Conservation (phyloP, 2,888 invertebrate genomes). For the Lithosia quadra region DNA sequence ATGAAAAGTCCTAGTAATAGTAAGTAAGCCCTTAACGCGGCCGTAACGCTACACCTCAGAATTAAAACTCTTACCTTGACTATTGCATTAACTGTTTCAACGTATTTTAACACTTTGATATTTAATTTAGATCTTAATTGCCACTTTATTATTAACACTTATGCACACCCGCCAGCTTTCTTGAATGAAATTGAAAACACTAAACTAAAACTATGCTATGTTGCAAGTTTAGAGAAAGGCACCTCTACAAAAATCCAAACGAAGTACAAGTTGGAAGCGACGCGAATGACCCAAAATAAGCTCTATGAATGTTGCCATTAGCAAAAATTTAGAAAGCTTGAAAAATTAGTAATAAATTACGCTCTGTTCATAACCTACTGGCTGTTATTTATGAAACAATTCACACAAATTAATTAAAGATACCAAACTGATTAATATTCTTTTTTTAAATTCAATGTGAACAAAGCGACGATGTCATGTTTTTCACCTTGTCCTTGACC, state of each 20-base stretch:
- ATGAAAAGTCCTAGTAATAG: constrained; percentile 82
- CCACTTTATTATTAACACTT: constrained; percentile 71
- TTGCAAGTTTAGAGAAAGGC: constrained; percentile 87
- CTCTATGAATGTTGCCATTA: constrained; percentile 81
- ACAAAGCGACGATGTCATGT: constrained; percentile 23
- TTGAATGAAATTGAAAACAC: constrained; percentile 82
- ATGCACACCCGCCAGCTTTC: constrained; percentile 87
- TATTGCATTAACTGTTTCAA: constrained; percentile 81
- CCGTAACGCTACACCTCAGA: constrained; percentile 63
- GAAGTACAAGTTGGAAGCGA: constrained; percentile 85
- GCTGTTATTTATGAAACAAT: constrained; percentile 1
- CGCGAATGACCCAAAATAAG: constrained; percentile 87
- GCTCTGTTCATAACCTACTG: constrained; percentile 1
- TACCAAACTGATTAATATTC: constrained; percentile 1
- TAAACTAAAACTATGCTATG: constrained; percentile 83
- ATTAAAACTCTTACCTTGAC: constrained; percentile 79
- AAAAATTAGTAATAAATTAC: constrained; percentile 39
- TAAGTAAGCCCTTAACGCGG: constrained; percentile 75
- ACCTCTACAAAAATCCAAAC: constrained; percentile 83
- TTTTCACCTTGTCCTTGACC: constrained; percentile 72
- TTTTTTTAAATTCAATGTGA: constrained; percentile 14
- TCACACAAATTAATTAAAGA: not conserved
- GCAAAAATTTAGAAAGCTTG: constrained; percentile 74
- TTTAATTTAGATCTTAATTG: constrained; percentile 64
- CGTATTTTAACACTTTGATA: constrained; percentile 65